Base-by-base conservation (phyloP, 2,888 invertebrate species). In the Macrophya annulata region DNA sequence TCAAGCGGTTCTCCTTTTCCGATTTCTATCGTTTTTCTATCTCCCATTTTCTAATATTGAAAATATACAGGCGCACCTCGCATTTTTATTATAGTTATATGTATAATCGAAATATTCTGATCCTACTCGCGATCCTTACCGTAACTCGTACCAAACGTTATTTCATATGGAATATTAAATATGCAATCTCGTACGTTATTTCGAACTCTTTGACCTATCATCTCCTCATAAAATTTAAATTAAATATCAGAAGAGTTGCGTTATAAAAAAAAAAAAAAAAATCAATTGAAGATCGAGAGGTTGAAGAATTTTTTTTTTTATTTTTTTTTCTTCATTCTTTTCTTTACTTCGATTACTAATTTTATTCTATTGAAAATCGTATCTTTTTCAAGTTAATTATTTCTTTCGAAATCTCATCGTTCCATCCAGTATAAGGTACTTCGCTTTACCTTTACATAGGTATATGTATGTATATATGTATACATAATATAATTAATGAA, bases 401-500 rank as follows among this genome's bases (percentile, higher is more conserved):
- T 68, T 68, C 37, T 37, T 68, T 37, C 15, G 2, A 68, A 68
- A 68, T 68, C 68, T 68, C 4, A 4, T 12, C 68, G 15, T 37
- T 6, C n/a, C 65, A 1, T 6, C 2, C 25, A 17, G 17, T 17
- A 15, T 12, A 10, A 37, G n/a, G 9, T 37, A 15, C 55, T n/a
- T n/a, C n/a, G 55, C 8, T 6, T 51, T 17, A 17, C 17, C 17
- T 10, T 6, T 31, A 68, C 12, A 12, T 25, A 68, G 1, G 25
- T 68, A 72, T 72, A 43, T n/a, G n/a, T n/a, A n/a, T n/a, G n/a
- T n/a, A n/a, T n/a, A n/a, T n/a, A n/a, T n/a, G n/a, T n/a, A n/a
- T n/a, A n/a, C n/a, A n/a, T 21, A 43, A 43, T 45, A 45, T 74
- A 45, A 74, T 74, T 74, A 74, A 74, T 74, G 43, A 45, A 40